Evolutionary conservation across 2,113 vertebrate species (phyloP).

Genomic region (Calyptomena viridis): DNA sequence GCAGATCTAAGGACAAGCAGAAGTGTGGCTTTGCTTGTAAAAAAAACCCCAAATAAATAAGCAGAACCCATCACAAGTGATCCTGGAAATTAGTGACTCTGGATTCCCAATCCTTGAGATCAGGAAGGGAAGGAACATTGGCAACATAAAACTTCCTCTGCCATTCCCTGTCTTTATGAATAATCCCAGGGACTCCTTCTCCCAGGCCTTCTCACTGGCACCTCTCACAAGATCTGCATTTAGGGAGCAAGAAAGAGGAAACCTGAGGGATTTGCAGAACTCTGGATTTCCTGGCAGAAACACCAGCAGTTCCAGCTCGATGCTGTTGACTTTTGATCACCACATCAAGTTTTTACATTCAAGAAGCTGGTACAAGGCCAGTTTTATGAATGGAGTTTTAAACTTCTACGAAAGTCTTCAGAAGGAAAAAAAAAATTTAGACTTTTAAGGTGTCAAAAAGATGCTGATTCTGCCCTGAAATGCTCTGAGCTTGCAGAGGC

Average conservation of each 20-base stretch:
- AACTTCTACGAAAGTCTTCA: not conserved
- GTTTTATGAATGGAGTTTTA: not conserved
- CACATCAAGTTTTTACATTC: not conserved
- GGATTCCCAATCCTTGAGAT: not conserved
- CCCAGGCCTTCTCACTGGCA: not conserved
- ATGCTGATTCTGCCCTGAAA: not conserved
- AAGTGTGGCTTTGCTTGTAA: not conserved
- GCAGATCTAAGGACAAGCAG: not conserved
- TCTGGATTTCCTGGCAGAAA: not conserved
- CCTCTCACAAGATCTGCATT: not conserved
- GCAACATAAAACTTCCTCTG: not conserved
- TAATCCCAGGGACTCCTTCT: not conserved
- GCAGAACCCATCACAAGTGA: not conserved
- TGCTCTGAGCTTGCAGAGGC: not conserved
- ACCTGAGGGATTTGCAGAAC: rapidly evolving
- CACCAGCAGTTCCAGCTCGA: not conserved
- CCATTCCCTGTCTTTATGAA: not conserved
- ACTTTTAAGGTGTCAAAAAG: not conserved
- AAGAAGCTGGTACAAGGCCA: not conserved
- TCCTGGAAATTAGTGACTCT: not conserved
- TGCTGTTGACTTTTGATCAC: not conserved
- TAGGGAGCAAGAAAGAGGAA: not conserved
- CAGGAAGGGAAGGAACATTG: not conserved
- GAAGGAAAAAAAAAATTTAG: not conserved
- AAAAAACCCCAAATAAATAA: not conserved